These are phyloP conservation scores for Melangyna quadrimaculata DNA, from an alignment of 2,888 invertebrate genomes.

Conservation along the genomic window DNA sequence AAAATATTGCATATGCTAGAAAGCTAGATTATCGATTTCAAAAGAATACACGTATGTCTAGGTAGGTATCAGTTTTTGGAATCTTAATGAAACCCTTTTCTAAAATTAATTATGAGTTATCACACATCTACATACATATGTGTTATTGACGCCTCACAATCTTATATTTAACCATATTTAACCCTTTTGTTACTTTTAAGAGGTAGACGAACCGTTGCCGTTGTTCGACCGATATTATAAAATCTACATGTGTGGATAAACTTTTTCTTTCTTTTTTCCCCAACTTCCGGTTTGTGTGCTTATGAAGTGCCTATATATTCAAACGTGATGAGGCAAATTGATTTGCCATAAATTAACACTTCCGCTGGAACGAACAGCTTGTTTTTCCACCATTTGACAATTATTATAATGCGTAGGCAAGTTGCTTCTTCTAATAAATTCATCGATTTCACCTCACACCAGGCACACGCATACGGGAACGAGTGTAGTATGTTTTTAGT, in stretches of 20 bases:
- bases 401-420: conserved; percentile 45
- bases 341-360: conserved; percentile 42
- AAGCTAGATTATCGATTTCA: no score
- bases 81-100: not conserved
- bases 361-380: conserved; percentile 40
- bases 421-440: conserved; percentile 29
- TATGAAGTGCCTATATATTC: not conserved
- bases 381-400: conserved; percentile 31
- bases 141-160: not conserved
- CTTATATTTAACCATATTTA: no score
- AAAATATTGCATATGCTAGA: no score
- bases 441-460: conserved; percentile 58
- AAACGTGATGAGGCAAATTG: conserved; percentile 45
- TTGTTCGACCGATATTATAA: not conserved
- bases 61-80: not conserved
- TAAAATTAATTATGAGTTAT: no score
- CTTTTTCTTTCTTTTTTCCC: not conserved
- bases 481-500: not conserved
- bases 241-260: no score
- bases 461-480: conserved; percentile 20
- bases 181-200: no score
- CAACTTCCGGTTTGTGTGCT: conserved; percentile 5
- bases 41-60: no score
- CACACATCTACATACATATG: not conserved
- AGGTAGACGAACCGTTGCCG: no score